Conservation (phyloP, 35 echinoderm and acorn worm species). For the Ptychodera flava region DNA sequence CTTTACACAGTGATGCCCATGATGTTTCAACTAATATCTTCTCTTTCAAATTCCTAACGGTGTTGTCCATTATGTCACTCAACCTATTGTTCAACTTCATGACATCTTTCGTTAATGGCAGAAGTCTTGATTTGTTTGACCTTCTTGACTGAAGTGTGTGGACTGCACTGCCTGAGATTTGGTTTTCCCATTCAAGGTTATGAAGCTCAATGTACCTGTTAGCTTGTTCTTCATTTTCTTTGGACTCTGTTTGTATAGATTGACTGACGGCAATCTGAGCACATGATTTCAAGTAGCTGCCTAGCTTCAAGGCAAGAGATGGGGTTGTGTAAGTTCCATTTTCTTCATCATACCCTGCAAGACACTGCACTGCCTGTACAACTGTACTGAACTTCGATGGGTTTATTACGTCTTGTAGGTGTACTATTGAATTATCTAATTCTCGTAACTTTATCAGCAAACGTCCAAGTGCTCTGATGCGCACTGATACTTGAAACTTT, state of each 20-base stretch:
- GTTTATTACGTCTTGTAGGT: conserved; percentile 17
- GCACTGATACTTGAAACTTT: conserved; percentile 12
- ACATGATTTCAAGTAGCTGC: conserved; percentile 4
- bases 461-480: conserved; percentile 21
- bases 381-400: conserved; percentile 22
- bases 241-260: neutral
- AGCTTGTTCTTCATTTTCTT: neutral
- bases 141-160: neutral
- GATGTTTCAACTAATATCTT: neutral
- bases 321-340: conserved; percentile 16
- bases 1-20: neutral
- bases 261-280: conserved; percentile 11
- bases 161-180: neutral
- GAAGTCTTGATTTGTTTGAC: neutral
- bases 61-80: neutral
- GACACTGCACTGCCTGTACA: conserved; percentile 5
- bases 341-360: conserved; percentile 23
- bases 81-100: neutral
- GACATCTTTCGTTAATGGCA: neutral
- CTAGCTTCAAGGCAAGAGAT: conserved; percentile 21
- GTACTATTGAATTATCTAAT: neutral
- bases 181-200: conserved; percentile 15
- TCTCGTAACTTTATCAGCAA: neutral
- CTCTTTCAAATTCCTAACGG: neutral
- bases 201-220: neutral